Conservation (phyloP, 2,888 invertebrate species). For the Nycteola revayana region DNA sequence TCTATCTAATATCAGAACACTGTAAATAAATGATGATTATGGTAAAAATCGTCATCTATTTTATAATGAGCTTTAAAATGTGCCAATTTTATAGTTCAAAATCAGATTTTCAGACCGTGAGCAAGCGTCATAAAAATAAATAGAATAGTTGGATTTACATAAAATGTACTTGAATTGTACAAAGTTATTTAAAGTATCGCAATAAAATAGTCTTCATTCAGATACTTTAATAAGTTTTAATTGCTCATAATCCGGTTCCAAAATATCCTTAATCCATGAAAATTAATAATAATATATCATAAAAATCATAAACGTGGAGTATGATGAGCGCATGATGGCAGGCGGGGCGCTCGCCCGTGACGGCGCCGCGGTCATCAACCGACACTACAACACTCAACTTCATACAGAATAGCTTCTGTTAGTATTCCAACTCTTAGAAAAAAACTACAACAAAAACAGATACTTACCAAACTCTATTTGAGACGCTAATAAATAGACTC, state of each 20-base stretch:
- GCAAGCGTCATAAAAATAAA: too few species aligned
- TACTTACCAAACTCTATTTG: too few species aligned
- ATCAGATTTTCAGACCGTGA: too few species aligned
- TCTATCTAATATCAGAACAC: too few species aligned
- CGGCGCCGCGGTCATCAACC: constrained; percentile 54
- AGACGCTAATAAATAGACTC: too few species aligned
- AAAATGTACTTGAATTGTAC: too few species aligned
- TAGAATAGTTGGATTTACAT: too few species aligned
- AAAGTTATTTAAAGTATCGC: constrained; percentile 21
- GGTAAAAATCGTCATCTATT: too few species aligned
- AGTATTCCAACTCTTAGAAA: constrained; percentile 3
- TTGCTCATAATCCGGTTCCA: constrained; percentile 22
- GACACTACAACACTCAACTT: constrained; percentile 41
- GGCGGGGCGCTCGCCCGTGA: constrained; percentile 45
- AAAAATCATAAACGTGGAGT: constrained; percentile 34
- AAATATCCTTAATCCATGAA: constrained; percentile 35
- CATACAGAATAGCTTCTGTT: constrained; percentile 37
- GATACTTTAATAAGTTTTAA: constrained; percentile 17
- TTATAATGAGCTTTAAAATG: too few species aligned
- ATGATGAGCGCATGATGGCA: constrained; percentile 36
- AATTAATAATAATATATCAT: constrained; percentile 35
- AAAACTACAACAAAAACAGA: too few species aligned
- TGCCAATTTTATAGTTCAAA: too few species aligned
- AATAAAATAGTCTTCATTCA: constrained; percentile 24
- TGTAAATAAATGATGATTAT: too few species aligned